These are phyloP conservation scores for Rhincodon typus DNA, from an alignment of 2,797 vertebrate genomes.

Conservation along the genomic window DNA sequence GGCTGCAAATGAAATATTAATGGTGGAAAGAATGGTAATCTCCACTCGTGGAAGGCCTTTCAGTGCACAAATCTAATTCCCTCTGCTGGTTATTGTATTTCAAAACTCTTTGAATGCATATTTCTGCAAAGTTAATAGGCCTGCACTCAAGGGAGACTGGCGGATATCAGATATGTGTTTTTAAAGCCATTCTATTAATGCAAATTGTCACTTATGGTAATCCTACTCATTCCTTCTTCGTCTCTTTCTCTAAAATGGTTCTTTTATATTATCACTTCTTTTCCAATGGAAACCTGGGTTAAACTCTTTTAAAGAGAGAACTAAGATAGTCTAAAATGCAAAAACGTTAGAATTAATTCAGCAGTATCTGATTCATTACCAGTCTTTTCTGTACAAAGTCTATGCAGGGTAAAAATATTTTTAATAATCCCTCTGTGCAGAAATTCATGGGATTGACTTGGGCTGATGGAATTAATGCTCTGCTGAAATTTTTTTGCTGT, in stretches of 20 bases:
- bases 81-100: neutral
- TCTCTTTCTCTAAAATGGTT: neutral
- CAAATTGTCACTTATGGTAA: neutral
- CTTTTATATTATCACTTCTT: neutral
- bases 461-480: neutral
- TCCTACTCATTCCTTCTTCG: neutral
- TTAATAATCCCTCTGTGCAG: neutral
- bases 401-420: slow-evolving; percentile 4
- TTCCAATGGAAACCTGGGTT: neutral
- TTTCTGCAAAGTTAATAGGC: neutral
- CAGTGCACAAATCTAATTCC: neutral
- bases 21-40: neutral
- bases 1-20: neutral
- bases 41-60: neutral
- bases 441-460: slow-evolving; percentile 16
- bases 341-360: slow-evolving; percentile 9
- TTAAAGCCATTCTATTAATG: neutral
- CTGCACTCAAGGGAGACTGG: neutral
- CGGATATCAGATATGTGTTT: neutral
- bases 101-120: slow-evolving; percentile 22
- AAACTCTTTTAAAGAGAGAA: neutral
- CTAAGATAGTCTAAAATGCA: neutral
- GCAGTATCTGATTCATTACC: neutral
- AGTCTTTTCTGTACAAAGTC: neutral
- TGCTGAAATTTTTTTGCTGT: neutral